A percentile compares a stretch with the other conserved stretches of the same genome.
Conservation (phyloP, 1,140 invertebrate species). For the Drosophila nigrodunni region DNA sequence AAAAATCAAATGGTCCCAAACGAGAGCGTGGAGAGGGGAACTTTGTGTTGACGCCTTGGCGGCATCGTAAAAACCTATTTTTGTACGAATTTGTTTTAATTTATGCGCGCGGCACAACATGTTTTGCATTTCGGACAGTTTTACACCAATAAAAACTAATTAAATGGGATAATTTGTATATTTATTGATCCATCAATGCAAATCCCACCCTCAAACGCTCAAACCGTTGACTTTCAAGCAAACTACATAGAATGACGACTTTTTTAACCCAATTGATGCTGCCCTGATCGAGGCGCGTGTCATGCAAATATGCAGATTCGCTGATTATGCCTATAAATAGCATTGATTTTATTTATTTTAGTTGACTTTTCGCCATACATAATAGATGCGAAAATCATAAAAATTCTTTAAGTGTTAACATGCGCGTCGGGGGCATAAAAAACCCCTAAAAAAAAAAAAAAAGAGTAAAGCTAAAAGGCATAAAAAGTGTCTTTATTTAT, state of each 20-base stretch:
- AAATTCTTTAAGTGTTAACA: conserved; percentile 72
- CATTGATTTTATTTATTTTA: conserved; percentile 28
- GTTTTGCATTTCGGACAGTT: conserved; percentile 68
- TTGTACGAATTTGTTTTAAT: conserved; percentile 64
- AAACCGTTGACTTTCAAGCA: conserved; percentile 41
- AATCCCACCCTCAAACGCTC: conserved; percentile 1
- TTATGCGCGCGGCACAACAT: conserved; percentile 76
- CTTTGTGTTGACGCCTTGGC: conserved; percentile 43
- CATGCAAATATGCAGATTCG: conserved; percentile 45
- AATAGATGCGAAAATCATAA: conserved; percentile 40
- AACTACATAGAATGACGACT: neutral
- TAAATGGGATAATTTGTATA: conserved; percentile 64
- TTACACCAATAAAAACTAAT: conserved; percentile 76
- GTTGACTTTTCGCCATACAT: conserved; percentile 14
- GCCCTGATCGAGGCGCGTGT: conserved; percentile 33
- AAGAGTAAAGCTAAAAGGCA: neutral
- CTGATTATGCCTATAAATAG: conserved; percentile 22
- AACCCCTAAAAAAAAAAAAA: neutral
- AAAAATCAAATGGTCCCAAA: conserved; percentile 25
- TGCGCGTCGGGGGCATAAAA: conserved; percentile 43
- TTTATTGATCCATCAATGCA: conserved; percentile 64
- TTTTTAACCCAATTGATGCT: neutral
- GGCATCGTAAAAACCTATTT: conserved; percentile 78
- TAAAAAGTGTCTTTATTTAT: conserved; percentile 42
- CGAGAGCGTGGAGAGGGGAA: neutral